Evolutionary conservation across 2,113 vertebrate genomes (phyloP).

Genomic region (Ancistrus triradiatus): DNA sequence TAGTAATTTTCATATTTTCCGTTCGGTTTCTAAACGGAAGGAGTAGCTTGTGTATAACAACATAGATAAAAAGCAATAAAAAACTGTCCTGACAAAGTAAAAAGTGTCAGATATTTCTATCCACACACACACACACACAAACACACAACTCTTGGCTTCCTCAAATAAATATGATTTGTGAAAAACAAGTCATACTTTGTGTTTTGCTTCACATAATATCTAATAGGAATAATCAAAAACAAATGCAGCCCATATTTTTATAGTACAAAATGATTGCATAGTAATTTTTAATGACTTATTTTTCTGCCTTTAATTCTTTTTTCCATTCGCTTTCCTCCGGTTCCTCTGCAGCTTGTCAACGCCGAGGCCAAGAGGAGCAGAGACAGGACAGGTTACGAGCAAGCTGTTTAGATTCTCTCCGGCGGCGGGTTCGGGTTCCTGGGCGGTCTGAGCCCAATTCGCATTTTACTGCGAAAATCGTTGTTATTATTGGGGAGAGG

Average conservation of each 20-base stretch:
- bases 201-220: constrained; percentile 50
- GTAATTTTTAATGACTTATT: constrained; percentile 57
- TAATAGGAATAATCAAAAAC: constrained; percentile 57
- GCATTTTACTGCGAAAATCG: constrained; percentile 9
- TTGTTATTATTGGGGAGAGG: background rate
- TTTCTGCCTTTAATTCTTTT: constrained; percentile 36
- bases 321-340: constrained; percentile 19
- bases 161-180: constrained; percentile 46
- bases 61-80: too few species aligned
- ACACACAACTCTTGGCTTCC: constrained; percentile 28
- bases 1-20: too few species aligned
- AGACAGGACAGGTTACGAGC: constrained; percentile 43
- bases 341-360: constrained; percentile 31
- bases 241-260: constrained; percentile 58
- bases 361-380: constrained; percentile 40
- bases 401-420: constrained; percentile 15
- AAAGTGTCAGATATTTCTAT: too few species aligned
- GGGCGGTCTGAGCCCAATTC: constrained; percentile 4
- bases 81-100: too few species aligned
- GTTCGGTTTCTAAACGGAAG: too few species aligned
- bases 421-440: background rate
- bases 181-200: constrained; percentile 39
- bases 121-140: constrained; percentile 14
- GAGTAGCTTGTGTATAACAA: too few species aligned
- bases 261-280: constrained; percentile 55